Evolutionary conservation across 2,113 vertebrate genomes (phyloP).

Genomic region (Meleagris gallopavo): DNA sequence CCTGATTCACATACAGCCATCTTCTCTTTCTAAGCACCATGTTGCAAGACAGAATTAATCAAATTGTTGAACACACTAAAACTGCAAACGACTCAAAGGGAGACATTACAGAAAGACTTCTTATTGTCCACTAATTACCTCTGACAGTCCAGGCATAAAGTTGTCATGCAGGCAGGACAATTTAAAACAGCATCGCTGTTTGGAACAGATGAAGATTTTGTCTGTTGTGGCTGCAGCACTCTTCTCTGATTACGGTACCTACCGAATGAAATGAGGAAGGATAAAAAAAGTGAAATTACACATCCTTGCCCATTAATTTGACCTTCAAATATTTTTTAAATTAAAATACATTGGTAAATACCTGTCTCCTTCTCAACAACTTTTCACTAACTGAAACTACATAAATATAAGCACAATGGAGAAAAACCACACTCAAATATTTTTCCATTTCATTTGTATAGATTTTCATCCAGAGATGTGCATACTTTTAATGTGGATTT

Average conservation of each 20-base stretch:
- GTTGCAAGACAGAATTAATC: not conserved
- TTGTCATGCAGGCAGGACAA: conserved; percentile 97
- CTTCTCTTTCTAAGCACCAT: not conserved
- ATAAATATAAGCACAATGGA: not conserved
- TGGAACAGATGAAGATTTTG: conserved; percentile 70
- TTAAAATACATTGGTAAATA: not conserved
- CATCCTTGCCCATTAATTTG: not conserved
- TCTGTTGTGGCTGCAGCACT: not conserved
- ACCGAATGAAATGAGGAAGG: not conserved
- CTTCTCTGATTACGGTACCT: conserved; percentile 83
- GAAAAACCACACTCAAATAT: not conserved
- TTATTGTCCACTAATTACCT: conserved; percentile 79
- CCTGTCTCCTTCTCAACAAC: not conserved
- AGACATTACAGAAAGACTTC: not conserved
- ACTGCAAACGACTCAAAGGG: not conserved
- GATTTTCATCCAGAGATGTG: not conserved
- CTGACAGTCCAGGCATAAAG: conserved; percentile 95
- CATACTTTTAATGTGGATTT: not conserved
- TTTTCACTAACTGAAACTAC: not conserved
- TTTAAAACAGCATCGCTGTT: conserved; percentile 95
- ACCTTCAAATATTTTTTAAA: not conserved
- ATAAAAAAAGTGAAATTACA: not conserved
- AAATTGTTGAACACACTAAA: not conserved
- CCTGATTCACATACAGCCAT: not conserved
- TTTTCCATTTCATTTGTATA: not conserved